Conservation (phyloP, 92 coral and sea anemone genomes). For the Paramuricea clavata region DNA sequence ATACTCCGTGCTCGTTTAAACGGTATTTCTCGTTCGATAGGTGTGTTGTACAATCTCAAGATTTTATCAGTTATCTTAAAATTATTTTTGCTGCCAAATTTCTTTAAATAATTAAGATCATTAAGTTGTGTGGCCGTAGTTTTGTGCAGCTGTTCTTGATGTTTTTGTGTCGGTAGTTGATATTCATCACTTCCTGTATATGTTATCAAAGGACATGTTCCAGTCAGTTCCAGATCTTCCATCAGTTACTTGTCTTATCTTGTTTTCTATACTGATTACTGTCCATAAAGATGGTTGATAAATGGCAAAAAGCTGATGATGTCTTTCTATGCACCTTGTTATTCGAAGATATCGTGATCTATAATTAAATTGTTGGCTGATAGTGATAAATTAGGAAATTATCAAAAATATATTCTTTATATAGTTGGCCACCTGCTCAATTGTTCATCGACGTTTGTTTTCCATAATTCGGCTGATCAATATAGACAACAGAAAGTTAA, state of each 20-base stretch:
- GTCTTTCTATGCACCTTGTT: too few species aligned
- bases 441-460: not conserved
- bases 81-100: not conserved
- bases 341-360: not conserved
- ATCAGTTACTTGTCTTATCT: not conserved
- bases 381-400: not conserved
- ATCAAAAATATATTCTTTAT: not conserved
- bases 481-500: too few species aligned
- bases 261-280: too few species aligned
- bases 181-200: conserved; percentile 22
- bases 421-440: conserved; percentile 3
- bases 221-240: conserved; percentile 16
- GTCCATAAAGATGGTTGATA: not conserved
- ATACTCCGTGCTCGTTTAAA: conserved; percentile 12
- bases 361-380: not conserved
- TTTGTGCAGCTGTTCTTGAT: conserved; percentile 15
- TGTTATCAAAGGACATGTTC: conserved; percentile 4
- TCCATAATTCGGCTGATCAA: not conserved
- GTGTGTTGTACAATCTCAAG: conserved; percentile 23
- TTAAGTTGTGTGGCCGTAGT: not conserved
- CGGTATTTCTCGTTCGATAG: conserved; percentile 42
- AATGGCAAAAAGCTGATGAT: not conserved
- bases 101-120: not conserved
- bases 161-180: conserved; percentile 43
- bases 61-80: conserved; percentile 34